Base-by-base conservation (phyloP, 2,888 invertebrate genomes). In the Cartodere bifasciata region DNA sequence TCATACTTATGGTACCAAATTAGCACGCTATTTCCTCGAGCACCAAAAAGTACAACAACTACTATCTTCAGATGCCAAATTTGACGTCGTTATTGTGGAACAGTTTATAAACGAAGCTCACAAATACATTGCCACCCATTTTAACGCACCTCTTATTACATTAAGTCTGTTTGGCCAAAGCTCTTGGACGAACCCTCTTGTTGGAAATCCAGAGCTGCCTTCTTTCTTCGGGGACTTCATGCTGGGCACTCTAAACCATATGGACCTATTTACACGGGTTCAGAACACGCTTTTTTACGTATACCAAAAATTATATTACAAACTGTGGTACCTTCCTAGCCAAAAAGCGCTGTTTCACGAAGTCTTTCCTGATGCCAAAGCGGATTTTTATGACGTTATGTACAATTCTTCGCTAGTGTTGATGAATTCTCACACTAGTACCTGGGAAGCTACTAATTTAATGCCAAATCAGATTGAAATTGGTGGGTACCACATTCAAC, bases 391-490 rank as follows among this genome's bases (percentile, higher is more conserved):
- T 21, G 45, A 50, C 6, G 13, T 49, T 5, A 28, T 48, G 2
- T 43, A 47, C 26, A 51, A 52, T 30, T 38, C 42, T 0, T 48
- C 51, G 1, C 30, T 56, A 29, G 36, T 53, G 2, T 29, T 56
- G 5, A 12, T 50, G 5, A 56, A 56, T 36, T 50, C 52, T 1
- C 70, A 72, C 43, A 63, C 60, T 24, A 67, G 65, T 47, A 60
- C 64, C 34, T 63, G 64, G 27, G 39, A 52, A 4, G 56, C 67
- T 1, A 49, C 56, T 4, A 69, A 71, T 0, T 56, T 63, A 22
- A 56, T 67, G 2, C 70, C 71, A 0, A 68, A 67, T 43, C 56
- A 68, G 36, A 50, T 71, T 2, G 68, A 71, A 44, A 58, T 72
- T 28, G 72, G 70, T n/a, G 72, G 72, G 21, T 44, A 63, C 25